These are phyloP conservation scores for Tetranychus piercei DNA, from an alignment of 2,888 invertebrate species.

Conservation along the genomic window DNA sequence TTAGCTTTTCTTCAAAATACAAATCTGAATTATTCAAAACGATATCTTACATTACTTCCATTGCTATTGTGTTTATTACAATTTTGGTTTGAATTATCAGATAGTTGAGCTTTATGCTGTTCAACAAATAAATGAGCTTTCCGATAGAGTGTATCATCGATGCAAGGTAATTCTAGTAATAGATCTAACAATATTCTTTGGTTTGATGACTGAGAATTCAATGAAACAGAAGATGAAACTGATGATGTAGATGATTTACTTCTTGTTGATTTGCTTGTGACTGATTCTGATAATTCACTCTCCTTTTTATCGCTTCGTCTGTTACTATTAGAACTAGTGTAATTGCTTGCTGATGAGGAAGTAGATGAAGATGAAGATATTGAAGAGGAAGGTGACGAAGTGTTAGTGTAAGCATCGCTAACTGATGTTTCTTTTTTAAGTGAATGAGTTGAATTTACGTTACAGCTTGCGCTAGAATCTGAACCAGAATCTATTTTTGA, in stretches of 20 bases:
- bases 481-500: too few relatives aligned
- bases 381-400: too few relatives aligned
- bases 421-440: too few relatives aligned
- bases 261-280: background rate
- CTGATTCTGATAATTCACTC: background rate
- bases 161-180: background rate
- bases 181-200: constrained; percentile 7
- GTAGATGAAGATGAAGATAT: too few relatives aligned
- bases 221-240: background rate
- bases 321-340: background rate
- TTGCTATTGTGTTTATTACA: too few relatives aligned
- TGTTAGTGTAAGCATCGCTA: too few relatives aligned
- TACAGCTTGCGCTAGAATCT: too few relatives aligned
- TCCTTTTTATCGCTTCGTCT: background rate
- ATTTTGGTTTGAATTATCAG: background rate
- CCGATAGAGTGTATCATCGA: constrained; percentile 3
- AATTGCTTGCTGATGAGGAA: too few relatives aligned
- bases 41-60: too few relatives aligned
- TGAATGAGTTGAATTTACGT: too few relatives aligned
- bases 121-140: background rate
- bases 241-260: background rate
- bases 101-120: background rate
- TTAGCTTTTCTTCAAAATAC: too few relatives aligned
- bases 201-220: background rate
- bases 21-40: too few relatives aligned